These are phyloP conservation scores for Steatornis caripensis DNA, from an alignment of 2,113 vertebrate genomes.

Conservation along the genomic window DNA sequence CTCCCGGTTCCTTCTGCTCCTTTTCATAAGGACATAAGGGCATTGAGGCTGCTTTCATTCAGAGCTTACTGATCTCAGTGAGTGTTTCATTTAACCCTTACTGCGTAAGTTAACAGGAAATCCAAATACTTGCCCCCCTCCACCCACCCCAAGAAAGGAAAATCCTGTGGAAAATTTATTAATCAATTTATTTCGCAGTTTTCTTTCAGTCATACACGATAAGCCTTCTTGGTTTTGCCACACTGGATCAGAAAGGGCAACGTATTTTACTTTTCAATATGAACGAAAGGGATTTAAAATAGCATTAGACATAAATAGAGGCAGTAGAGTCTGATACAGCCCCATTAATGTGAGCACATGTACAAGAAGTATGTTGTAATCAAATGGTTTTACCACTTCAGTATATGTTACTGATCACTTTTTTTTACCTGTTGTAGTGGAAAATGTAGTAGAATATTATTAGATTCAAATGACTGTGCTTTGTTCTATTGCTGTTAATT, in stretches of 20 bases:
- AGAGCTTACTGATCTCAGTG: background rate
- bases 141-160: background rate
- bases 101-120: background rate
- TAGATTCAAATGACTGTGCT: background rate
- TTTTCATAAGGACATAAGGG: background rate
- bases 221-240: background rate
- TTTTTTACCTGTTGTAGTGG: background rate
- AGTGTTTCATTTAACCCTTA: background rate
- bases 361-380: background rate
- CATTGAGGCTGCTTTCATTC: background rate
- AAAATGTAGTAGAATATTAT: background rate
- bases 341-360: background rate
- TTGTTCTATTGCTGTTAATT: background rate
- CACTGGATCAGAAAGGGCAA: background rate
- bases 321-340: background rate
- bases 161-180: background rate
- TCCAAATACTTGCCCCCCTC: rapidly evolving
- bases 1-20: background rate
- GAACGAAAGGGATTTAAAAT: background rate
- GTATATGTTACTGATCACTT: background rate
- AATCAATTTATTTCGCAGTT: background rate
- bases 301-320: background rate
- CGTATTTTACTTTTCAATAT: rapidly evolving
- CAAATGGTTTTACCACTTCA: background rate
- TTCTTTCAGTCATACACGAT: background rate